Base-by-base conservation (phyloP, 2,888 invertebrate species). In the Sisyra nigra region DNA sequence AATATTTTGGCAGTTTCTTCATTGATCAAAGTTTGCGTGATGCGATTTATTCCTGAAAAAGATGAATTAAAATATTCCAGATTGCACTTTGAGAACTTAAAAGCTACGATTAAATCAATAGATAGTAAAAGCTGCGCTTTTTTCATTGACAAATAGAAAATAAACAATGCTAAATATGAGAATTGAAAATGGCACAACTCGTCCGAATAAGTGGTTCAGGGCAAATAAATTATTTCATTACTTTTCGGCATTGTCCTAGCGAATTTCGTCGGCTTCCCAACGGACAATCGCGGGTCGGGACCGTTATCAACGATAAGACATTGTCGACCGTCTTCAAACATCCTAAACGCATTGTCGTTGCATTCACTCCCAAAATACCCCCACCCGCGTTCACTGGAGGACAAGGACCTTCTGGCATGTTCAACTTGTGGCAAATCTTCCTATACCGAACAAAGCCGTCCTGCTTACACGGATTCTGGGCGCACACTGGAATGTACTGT, bases 321-420 rank as follows among this genome's bases (percentile, higher is more conserved):
- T 14, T 37, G 14, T 37, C 37, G 3, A 17, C 15, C 8, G 40
- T 19, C 43, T 53, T 51, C 1, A 72, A 60, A 53, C 82, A 83
- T 47, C 70, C 66, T 2, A 81, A 54, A 40, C 63, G 56, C 40
- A 76, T 57, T 0, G 70, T 74, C 1, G 67, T 69, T 1, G 72
- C 68, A 54, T 81, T 76, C 0, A 81, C 72, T 4, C 68, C 71
- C 11, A 81, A 58, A 2, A 69, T 65, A 11, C 58, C 64, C 1
- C 61, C 59, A 1, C 60, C 56, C 30, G 60, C 57, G 50, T 63
- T 48, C 53, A 60, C 46, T 48, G 57, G 42, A 57, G 63, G 51
- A 52, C 76, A 76, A 1, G 73, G 62, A 1, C 57, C 58, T 11
- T 59, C 60, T 1, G 50, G 51, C 37, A 57, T 54, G 31, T 56